These are phyloP conservation scores for Fundulus diaphanus DNA, from an alignment of 2,797 vertebrate species.

Conservation along the genomic window DNA sequence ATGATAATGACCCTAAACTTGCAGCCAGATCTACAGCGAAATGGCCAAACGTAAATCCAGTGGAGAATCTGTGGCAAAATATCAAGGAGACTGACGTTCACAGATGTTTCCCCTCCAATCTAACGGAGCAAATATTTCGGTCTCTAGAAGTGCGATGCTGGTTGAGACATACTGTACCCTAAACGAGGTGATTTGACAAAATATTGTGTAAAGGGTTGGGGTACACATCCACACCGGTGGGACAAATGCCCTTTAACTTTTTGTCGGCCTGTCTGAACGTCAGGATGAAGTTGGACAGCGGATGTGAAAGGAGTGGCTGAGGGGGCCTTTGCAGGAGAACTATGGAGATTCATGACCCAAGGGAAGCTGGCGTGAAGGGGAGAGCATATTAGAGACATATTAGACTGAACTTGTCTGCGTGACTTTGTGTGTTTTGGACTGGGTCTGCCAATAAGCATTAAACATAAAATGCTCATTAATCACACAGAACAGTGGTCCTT, in stretches of 20 bases:
- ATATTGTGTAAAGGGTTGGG: too few relatives aligned
- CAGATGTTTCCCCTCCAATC: too few relatives aligned
- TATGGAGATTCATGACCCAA: slow-evolving; percentile 59
- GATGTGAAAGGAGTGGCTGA: slow-evolving; percentile 35
- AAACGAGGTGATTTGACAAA: too few relatives aligned
- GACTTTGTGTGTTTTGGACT: slow-evolving; percentile 27
- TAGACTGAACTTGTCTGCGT: slow-evolving; percentile 28
- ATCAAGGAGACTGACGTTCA: too few relatives aligned
- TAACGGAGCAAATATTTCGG: too few relatives aligned
- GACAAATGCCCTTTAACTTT: slow-evolving; percentile 36
- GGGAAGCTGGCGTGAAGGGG: slow-evolving; percentile 34
- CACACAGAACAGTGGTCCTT: slow-evolving; percentile 49
- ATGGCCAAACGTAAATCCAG: too few relatives aligned
- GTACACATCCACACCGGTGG: slow-evolving; percentile 19
- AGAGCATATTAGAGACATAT: slow-evolving; percentile 54
- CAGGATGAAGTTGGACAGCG: slow-evolving; percentile 22
- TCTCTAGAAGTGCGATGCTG: too few relatives aligned
- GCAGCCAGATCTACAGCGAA: too few relatives aligned
- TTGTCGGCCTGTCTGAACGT: slow-evolving; percentile 45
- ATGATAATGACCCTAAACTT: too few relatives aligned
- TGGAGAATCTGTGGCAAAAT: too few relatives aligned
- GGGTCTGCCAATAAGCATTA: slow-evolving; percentile 60
- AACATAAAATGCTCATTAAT: slow-evolving; percentile 68
- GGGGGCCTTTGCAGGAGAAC: slow-evolving; percentile 56
- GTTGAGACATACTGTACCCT: too few relatives aligned